phyloP scores from a whole-genome alignment of 2,113 vertebrate genomes.

The Acrocephalus arundinaceus region DNA sequence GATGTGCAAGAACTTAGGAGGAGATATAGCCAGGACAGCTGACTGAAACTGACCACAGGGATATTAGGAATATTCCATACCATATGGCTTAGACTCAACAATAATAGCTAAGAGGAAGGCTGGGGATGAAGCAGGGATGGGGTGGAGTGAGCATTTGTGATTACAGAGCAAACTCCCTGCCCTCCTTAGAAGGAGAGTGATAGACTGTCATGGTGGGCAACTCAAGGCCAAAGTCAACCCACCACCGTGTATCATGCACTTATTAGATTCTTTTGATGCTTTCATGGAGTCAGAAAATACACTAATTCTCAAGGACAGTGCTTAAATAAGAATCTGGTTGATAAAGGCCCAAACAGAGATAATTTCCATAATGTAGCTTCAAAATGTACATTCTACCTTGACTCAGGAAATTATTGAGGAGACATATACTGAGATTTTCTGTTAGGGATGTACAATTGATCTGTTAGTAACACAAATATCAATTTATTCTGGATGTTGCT shows the following conservation, averaged over 20 bases:
- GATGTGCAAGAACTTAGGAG: not conserved
- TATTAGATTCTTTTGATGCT: not conserved
- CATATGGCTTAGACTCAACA: not conserved
- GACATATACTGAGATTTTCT: not conserved
- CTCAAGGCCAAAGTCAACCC: not conserved
- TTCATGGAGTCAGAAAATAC: not conserved
- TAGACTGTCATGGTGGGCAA: not conserved
- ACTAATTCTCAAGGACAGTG: not conserved
- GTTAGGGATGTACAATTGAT: not conserved
- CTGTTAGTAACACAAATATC: not conserved
- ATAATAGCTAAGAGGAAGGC: not conserved
- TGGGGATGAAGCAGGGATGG: not conserved
- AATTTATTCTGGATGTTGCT: conserved; percentile 10
- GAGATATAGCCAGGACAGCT: not conserved
- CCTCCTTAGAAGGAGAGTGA: not conserved
- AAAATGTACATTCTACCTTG: conserved; percentile 17
- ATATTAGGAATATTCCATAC: not conserved
- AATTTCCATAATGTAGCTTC: not conserved
- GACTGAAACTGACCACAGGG: not conserved
- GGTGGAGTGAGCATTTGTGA: not conserved
- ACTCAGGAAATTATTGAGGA: conserved; percentile 14
- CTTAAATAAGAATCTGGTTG: not conserved
- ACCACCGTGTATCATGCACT: not conserved
- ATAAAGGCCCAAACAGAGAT: not conserved
- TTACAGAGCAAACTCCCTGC: no score